Evolutionary conservation across 1,140 invertebrate species (phyloP), one percentile per base, ranked within the genome.

Genomic region (Bombus consobrinus): DNA sequence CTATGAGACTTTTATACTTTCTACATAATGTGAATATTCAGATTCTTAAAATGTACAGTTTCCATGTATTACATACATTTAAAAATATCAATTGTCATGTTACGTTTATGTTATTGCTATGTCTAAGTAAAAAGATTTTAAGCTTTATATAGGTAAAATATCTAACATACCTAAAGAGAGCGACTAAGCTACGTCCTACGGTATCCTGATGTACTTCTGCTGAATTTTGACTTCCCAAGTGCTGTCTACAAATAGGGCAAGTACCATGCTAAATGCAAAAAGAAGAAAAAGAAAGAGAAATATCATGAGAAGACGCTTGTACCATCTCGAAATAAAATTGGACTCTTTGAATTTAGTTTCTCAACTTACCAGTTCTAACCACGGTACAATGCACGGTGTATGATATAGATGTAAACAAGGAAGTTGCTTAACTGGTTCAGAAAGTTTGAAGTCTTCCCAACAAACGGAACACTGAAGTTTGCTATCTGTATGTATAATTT

Each of bases 401-500:
- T 99, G 99, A 96, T 98, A 99, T 72, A 98, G 96, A 95, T 99
- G 99, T 91, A 97, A 96, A 96, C 99, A 99, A 57, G 98, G 97
- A 92, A 99, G 95, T 92, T 97, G 97, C 88, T 97, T 97, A 15
- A 99, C 98, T 75, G 96, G 96, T 95, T 99, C 98, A 68, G 97
- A 96, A 90, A 98, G 91, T 90, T 96, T 95, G 93, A 99, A 99
- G 94, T 98, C 97, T 91, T 99, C 99, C 98, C 99, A 99, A 95
- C 99, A 99, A 12, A 99, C 98, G 6, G 98, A 98, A 95, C 99
- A 99, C 92, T 99, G 98, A 22, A 98, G 95, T 93, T 97, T 98
- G 53, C 96, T 95, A 88, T 97, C 97, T 97, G 87, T 77, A 93
- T 85, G 32, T 79, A 80, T 34, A 83, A 75, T 87, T 82, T 80